Conservation (phyloP, 2,797 vertebrate species). For the Pseudomugil gertrudae region DNA sequence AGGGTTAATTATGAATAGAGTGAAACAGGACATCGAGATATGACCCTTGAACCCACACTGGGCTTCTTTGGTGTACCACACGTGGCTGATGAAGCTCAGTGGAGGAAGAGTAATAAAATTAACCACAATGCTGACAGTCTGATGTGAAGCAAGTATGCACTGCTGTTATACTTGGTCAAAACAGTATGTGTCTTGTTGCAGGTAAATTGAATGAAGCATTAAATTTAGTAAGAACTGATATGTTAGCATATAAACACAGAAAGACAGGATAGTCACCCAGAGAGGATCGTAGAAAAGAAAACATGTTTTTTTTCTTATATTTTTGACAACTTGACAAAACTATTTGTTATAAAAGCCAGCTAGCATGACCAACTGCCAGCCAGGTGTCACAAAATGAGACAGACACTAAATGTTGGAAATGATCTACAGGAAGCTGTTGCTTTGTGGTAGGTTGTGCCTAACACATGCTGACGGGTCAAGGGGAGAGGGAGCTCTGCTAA, state of each 20-base stretch:
- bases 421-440: constrained; percentile 68
- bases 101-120: constrained; percentile 21
- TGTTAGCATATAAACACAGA: not conserved
- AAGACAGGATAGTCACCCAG: not conserved
- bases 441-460: constrained; percentile 84
- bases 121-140: constrained; percentile 11
- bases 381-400: constrained; percentile 57
- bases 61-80: constrained; percentile 80
- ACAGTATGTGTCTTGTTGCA: too few species aligned
- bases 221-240: not conserved
- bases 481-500: constrained; percentile 84
- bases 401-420: constrained; percentile 62
- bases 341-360: constrained; percentile 14
- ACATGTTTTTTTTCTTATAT: not conserved
- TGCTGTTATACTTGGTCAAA: not conserved
- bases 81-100: constrained; percentile 61
- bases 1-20: constrained; percentile 92
- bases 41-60: constrained; percentile 78
- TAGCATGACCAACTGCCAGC: constrained; percentile 15
- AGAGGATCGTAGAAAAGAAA: not conserved
- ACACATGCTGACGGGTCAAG: constrained; percentile 86
- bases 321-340: constrained; percentile 2
- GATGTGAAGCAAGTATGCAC: not conserved
- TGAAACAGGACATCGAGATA: constrained; percentile 83
- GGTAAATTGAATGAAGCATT: not conserved